A percentile compares a stretch with the other conserved stretches of the same genome.
Conservation (phyloP, 2,797 vertebrate species). For the Bradypus variegatus region DNA sequence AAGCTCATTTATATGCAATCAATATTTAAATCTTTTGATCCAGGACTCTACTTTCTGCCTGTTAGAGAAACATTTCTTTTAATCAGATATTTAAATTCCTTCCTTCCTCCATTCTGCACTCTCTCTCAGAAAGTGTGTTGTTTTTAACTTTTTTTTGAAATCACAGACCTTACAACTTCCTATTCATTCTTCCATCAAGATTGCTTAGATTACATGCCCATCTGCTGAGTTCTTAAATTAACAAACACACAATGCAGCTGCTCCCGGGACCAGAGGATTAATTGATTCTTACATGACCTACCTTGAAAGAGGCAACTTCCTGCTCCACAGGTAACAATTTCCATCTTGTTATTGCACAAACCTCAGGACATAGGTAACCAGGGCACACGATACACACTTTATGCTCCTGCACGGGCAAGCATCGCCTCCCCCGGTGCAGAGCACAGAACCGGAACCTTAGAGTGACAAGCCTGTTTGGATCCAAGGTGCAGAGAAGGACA, state of each 20-base stretch:
- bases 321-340: background rate
- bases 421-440: background rate
- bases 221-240: conserved; percentile 22
- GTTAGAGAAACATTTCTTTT: background rate
- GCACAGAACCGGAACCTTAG: background rate
- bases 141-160: background rate
- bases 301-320: background rate
- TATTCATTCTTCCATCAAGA: conserved; percentile 25
- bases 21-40: conserved; percentile 32
- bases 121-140: background rate
- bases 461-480: background rate
- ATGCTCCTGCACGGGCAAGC: background rate
- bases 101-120: background rate
- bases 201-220: background rate
- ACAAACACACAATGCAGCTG: background rate
- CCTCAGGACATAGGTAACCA: background rate
- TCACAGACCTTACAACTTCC: background rate
- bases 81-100: background rate
- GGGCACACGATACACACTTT: background rate
- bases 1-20: background rate
- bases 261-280: background rate
- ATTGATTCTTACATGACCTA: background rate
- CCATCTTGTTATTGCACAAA: too few relatives aligned
- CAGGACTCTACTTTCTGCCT: conserved; percentile 22
- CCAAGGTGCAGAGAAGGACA: background rate